Percentiles rank a stretch among this genome's conserved stretches.
Evolutionary conservation across 2,113 vertebrate genomes (phyloP).

Genomic region (Nothobranchius furzeri): DNA sequence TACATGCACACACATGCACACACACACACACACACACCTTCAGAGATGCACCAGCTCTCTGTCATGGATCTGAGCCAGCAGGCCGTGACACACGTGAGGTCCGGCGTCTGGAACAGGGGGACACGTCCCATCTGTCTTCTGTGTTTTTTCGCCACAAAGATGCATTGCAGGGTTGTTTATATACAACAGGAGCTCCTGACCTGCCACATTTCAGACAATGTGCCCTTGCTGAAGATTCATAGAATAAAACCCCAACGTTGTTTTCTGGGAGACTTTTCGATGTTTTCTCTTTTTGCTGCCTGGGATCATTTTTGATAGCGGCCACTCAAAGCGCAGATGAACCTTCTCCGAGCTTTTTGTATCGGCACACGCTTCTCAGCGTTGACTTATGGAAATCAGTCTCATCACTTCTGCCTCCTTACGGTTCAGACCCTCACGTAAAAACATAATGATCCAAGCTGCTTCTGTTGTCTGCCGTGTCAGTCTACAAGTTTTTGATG

Average conservation of each 20-base stretch:
- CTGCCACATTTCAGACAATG: slow-evolving; percentile 46
- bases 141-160: slow-evolving; percentile 23
- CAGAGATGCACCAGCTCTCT: slow-evolving; percentile 18
- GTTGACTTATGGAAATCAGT: slow-evolving; percentile 55
- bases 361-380: slow-evolving; percentile 38
- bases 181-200: slow-evolving; percentile 49
- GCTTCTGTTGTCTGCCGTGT: slow-evolving; percentile 61
- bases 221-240: slow-evolving; percentile 52
- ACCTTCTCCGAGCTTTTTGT: slow-evolving; percentile 32
- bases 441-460: slow-evolving; percentile 67
- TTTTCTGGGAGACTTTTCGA: slow-evolving; percentile 25
- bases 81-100: slow-evolving; percentile 66
- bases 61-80: slow-evolving; percentile 64
- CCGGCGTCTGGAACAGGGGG: slow-evolving; percentile 64
- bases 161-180: slow-evolving; percentile 43
- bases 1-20: slow-evolving; percentile 5
- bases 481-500: slow-evolving; percentile 51
- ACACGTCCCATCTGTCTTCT: slow-evolving; percentile 62
- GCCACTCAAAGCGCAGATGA: slow-evolving; percentile 29
- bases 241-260: slow-evolving; percentile 10
- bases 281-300: slow-evolving; percentile 8
- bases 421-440: slow-evolving; percentile 47
- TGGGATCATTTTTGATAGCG: slow-evolving; percentile 16
- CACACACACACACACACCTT: no score
- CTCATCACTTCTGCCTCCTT: slow-evolving; percentile 55